Base-by-base conservation (phyloP, 1,140 invertebrate species). In the Archivesica marissinica region DNA sequence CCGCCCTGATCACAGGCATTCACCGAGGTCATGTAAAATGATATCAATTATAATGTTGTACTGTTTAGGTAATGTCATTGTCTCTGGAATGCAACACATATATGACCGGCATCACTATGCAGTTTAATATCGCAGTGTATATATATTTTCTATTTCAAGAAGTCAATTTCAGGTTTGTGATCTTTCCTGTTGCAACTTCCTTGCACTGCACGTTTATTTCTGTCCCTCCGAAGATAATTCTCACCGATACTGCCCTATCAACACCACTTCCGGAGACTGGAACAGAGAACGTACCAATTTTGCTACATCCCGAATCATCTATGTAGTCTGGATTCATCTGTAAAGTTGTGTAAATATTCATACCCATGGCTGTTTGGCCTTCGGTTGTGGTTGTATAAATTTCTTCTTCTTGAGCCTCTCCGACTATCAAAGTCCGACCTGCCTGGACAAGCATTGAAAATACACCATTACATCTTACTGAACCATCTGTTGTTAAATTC, bases 191-290 rank as follows among this genome's bases (percentile, higher is more conserved):
- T 61, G 56, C 33, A 15, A 59, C 38, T 44, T 78, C 76, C 30
- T 39, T 54, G 38, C 41, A 47, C 17, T 70, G 61, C 11, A 70
- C 78, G 23, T 47, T 25, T 1, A 70, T 68, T 70, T 80, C 78
- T 17, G 78, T 80, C 20, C 78, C 78, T 0, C 78, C 64, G 17
- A 80, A 80, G 41, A 80, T 80, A 39, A 80, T 68, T 50, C 39
- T 28, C 15, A 80, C 78, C 17, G 23, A 54, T 11, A 68, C 78
- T 25, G 9, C 7, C 38, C 78, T 50, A 54, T 30, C 78, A 13
- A 20, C 20, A 7, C 78, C 78, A 39, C 44, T 52, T 33, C 78
- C 78, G 20, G 61, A 44, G 1, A 80, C 30, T 23, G 78, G 78
- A 13, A 83, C 41, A 7, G 44, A 33, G 7, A 83, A 28, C 13